Conservation (phyloP, 2,113 vertebrate genomes). For the Salvator merianae region DNA sequence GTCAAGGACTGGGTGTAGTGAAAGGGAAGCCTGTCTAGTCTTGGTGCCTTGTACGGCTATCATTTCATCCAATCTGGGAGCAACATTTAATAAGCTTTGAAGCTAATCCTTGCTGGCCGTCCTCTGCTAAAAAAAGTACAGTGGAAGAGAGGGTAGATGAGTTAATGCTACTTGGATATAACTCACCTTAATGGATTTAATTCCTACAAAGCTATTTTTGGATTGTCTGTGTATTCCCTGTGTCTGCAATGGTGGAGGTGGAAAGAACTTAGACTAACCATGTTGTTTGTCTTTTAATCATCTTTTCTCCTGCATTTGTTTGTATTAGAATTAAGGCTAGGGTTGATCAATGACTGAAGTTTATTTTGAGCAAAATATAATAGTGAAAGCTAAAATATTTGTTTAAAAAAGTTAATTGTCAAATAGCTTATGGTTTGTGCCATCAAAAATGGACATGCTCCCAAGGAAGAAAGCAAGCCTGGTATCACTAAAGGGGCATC, state of each 20-base stretch:
- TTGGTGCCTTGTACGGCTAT: not conserved
- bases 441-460: too few species aligned
- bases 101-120: constrained; percentile 15
- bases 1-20: not conserved
- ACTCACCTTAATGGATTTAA: constrained; percentile 14
- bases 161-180: not conserved
- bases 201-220: constrained; percentile 33
- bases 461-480: too few species aligned
- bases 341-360: too few species aligned
- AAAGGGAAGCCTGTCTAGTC: accelerated
- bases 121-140: constrained; percentile 30
- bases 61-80: constrained; percentile 26
- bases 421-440: too few species aligned
- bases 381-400: too few species aligned
- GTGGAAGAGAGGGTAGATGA: constrained; percentile 9
- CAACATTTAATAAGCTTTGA: constrained; percentile 39
- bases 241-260: not conserved
- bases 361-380: too few species aligned
- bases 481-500: too few species aligned
- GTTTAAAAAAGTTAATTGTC: too few species aligned
- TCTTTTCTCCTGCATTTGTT: too few species aligned
- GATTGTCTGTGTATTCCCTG: not conserved
- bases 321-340: too few species aligned
- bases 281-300: too few species aligned
- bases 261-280: too few species aligned